These are phyloP conservation scores for Neotoma lepida DNA, from an alignment of 2,113 vertebrate genomes.

Conservation along the genomic window DNA sequence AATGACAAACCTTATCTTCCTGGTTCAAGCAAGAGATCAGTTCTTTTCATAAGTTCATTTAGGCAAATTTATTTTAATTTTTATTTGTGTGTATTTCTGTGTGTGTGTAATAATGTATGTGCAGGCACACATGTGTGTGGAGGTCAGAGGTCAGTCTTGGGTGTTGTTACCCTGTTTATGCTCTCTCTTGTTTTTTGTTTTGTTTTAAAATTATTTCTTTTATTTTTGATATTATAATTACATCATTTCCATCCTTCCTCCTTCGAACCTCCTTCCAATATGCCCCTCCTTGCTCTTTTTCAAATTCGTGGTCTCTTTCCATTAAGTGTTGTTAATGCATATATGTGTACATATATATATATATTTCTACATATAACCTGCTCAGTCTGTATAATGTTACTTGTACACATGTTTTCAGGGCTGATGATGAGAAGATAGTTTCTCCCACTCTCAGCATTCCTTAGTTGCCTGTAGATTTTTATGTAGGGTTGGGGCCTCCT, in stretches of 20 bases:
- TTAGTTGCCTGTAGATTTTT: neutral
- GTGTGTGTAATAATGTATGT: neutral
- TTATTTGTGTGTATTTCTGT: neutral
- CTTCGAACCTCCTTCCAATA: too few species aligned
- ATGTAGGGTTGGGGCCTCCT: neutral
- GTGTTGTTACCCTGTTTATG: neutral
- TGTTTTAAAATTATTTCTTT: neutral
- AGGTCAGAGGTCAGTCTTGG: neutral
- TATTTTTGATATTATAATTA: neutral
- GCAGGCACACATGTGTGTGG: neutral
- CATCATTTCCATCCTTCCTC: neutral
- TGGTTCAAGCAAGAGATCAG: constrained; percentile 5
- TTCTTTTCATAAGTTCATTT: constrained; percentile 20
- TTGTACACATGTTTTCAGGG: neutral
- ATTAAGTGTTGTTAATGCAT: neutral
- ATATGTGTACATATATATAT: neutral
- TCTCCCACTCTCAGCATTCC: neutral
- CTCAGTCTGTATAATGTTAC: neutral
- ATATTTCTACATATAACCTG: neutral
- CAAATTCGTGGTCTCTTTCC: neutral
- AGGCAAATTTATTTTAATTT: neutral
- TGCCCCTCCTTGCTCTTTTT: neutral
- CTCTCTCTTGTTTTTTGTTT: neutral
- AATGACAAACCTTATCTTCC: neutral
- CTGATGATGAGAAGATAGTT: neutral